phyloP scores from a whole-genome alignment of 1,140 invertebrate species.

The Hyles euphorbiae region DNA sequence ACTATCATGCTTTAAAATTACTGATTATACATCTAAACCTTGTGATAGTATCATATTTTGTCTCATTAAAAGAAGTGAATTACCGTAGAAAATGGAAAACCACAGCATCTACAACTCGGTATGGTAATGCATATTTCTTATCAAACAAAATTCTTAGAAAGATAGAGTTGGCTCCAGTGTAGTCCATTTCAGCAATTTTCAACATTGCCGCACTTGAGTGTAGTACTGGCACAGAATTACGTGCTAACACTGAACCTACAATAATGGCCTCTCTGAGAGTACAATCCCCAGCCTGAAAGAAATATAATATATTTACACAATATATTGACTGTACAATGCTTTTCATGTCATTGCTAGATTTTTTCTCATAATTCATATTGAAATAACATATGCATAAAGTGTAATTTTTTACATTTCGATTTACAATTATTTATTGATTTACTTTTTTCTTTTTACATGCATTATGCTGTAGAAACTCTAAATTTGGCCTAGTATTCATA shows the following conservation, averaged over 20 bases:
- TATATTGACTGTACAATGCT: too few species aligned
- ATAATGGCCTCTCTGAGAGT: constrained; percentile 97
- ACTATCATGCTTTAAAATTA: too few species aligned
- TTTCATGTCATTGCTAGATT: too few species aligned
- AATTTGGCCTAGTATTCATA: too few species aligned
- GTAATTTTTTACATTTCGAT: too few species aligned
- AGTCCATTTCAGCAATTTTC: constrained; percentile 98
- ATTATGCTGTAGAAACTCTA: too few species aligned
- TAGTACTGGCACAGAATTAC: constrained; percentile 96
- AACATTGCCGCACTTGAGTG: constrained; percentile 96
- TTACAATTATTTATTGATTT: too few species aligned
- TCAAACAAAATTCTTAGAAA: constrained; percentile 96
- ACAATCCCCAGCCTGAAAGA: constrained; percentile 88
- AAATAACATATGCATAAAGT: too few species aligned
- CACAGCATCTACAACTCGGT: constrained; percentile 95
- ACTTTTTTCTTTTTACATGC: too few species aligned
- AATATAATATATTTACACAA: background rate
- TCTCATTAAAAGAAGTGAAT: background rate
- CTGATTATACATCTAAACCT: too few species aligned
- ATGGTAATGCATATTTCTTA: constrained; percentile 98
- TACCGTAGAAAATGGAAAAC: constrained; percentile 96
- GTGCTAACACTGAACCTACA: constrained; percentile 92
- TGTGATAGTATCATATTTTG: background rate
- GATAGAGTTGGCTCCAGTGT: constrained; percentile 97
- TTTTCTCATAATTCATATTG: too few species aligned